phyloP scores from a whole-genome alignment of 2,888 invertebrate species.

The Nowickia ferox region DNA sequence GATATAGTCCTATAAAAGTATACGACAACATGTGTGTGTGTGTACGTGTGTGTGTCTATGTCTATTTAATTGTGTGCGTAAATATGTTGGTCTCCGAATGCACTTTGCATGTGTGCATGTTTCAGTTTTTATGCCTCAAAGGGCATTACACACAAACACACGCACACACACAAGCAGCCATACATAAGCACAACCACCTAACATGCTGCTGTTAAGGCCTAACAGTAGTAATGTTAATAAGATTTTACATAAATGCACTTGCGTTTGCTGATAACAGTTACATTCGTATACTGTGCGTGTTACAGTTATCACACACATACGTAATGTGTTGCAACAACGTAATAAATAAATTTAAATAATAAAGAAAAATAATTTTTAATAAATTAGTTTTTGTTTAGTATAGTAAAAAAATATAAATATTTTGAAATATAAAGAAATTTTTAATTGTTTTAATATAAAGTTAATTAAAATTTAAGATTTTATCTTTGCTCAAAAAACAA shows the following conservation, averaged over 20 bases:
- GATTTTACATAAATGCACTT: constrained; percentile 71
- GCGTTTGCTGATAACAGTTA: constrained; percentile 64
- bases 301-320: constrained; percentile 58
- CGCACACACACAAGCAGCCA: constrained; percentile 16
- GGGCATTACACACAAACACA: constrained; percentile 9
- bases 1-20: constrained; percentile 39
- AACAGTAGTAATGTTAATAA: constrained; percentile 67
- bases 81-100: constrained; percentile 46
- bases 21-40: neutral
- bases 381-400: neutral
- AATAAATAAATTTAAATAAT: constrained; percentile 26
- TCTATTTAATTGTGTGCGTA: constrained; percentile 49
- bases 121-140: constrained; percentile 46
- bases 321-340: constrained; percentile 48
- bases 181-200: constrained; percentile 9
- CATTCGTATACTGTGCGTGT: constrained; percentile 70
- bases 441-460: no score
- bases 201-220: constrained; percentile 54
- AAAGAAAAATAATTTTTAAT: neutral
- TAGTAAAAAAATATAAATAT: no score
- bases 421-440: no score
- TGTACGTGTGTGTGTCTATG: neutral
- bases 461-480: no score
- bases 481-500: neutral
- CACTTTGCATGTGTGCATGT: constrained; percentile 50